Evolutionary conservation across 1,140 invertebrate genomes (phyloP).

Genomic region (Penaeus chinensis): DNA sequence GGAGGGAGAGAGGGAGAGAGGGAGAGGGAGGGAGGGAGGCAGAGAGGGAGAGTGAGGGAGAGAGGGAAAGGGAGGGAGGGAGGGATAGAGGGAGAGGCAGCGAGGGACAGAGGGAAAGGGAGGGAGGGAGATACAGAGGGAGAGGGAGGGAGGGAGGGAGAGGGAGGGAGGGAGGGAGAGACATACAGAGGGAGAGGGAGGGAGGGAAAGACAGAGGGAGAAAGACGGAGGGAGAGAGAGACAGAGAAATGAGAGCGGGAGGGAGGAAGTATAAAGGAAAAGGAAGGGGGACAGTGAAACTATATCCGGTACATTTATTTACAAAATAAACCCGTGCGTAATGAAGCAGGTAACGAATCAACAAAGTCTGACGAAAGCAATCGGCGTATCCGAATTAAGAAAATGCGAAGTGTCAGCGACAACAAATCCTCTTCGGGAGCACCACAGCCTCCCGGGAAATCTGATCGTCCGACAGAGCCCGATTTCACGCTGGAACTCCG

Average conservation of each 20-base stretch:
- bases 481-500: no score
- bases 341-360: no score
- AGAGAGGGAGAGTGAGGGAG: not conserved
- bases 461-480: no score
- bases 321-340: no score
- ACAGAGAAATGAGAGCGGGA: conserved; percentile 72
- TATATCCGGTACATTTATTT: not conserved
- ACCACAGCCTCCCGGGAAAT: no score
- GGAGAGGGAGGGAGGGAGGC: not conserved
- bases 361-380: no score
- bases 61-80: not conserved
- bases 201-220: not conserved
- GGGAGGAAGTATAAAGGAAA: conserved; percentile 65
- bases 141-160: not conserved
- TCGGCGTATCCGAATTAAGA: no score
- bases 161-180: not conserved
- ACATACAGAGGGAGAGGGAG: not conserved
- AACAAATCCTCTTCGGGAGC: no score
- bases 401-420: no score
- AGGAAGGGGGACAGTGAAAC: not conserved
- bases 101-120: not conserved
- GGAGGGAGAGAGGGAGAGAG: not conserved
- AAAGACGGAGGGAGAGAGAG: not conserved
- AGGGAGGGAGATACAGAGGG: not conserved
- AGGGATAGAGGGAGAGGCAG: not conserved